Conservation (phyloP, 2,113 vertebrate genomes). For the Oceanites oceanicus region DNA sequence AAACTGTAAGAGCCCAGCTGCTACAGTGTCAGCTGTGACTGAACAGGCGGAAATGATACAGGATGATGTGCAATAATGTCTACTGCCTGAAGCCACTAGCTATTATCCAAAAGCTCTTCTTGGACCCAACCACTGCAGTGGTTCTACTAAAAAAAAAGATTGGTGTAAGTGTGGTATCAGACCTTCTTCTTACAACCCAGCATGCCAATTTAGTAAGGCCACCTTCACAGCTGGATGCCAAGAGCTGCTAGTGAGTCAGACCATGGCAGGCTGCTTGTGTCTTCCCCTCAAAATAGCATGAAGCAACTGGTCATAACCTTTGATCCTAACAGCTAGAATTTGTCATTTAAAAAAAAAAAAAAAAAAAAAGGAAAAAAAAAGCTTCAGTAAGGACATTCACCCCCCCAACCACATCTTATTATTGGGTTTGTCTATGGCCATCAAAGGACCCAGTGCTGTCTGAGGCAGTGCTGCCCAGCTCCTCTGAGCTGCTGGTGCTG, state of each 20-base stretch:
- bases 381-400: background rate
- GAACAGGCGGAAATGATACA: background rate
- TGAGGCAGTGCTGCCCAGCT: background rate
- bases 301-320: background rate
- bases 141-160: background rate
- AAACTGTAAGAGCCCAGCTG: background rate
- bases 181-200: background rate
- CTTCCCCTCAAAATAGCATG: background rate
- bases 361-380: background rate
- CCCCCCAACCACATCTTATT: background rate
- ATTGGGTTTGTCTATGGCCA: background rate
- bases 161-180: background rate
- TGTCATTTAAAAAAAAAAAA: background rate
- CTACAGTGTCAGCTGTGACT: background rate
- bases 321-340: background rate
- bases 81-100: background rate
- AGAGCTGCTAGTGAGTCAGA: background rate
- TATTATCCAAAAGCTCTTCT: background rate
- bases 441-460: background rate
- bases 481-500: background rate
- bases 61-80: background rate
- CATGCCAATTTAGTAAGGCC: background rate
- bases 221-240: background rate
- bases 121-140: background rate
- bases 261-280: background rate